These are phyloP conservation scores for Spermophilus dauricus DNA, from an alignment of 2,113 vertebrate genomes.

Conservation along the genomic window DNA sequence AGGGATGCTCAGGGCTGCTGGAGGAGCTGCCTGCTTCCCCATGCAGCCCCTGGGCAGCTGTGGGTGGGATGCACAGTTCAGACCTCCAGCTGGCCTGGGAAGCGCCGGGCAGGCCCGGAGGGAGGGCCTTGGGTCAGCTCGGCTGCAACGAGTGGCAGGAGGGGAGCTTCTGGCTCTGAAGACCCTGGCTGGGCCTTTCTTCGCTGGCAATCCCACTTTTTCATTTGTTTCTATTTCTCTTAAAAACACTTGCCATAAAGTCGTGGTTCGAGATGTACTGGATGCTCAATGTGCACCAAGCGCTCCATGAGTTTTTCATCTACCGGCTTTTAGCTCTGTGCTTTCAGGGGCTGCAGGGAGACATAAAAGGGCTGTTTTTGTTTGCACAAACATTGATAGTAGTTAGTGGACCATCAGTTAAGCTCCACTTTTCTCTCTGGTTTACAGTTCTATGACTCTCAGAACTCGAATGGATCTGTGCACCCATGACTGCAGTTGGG, in stretches of 20 bases:
- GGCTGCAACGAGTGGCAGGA: accelerated
- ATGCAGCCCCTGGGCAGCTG: no score
- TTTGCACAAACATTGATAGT: not conserved
- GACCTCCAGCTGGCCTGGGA: not conserved
- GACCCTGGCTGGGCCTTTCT: no score
- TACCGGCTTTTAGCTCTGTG: not conserved
- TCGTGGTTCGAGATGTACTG: not conserved
- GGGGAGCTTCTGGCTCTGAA: no score
- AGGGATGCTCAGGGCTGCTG: no score
- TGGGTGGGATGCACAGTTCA: accelerated
- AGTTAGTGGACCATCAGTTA: slow-evolving; percentile 38
- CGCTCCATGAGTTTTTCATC: not conserved
- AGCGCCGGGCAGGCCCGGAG: accelerated
- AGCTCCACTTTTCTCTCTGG: not conserved
- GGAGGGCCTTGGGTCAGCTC: accelerated
- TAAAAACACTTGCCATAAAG: not conserved
- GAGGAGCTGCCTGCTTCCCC: accelerated
- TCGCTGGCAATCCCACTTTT: accelerated
- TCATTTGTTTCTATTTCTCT: not conserved
- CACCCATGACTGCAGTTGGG: accelerated
- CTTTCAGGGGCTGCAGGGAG: not conserved
- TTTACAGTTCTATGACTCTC: accelerated
- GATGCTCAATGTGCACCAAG: not conserved
- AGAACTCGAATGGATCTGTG: accelerated
- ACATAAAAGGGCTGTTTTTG: not conserved